Evolutionary conservation across 1,140 invertebrate genomes (phyloP).

Genomic region (Oscheius sp.): DNA sequence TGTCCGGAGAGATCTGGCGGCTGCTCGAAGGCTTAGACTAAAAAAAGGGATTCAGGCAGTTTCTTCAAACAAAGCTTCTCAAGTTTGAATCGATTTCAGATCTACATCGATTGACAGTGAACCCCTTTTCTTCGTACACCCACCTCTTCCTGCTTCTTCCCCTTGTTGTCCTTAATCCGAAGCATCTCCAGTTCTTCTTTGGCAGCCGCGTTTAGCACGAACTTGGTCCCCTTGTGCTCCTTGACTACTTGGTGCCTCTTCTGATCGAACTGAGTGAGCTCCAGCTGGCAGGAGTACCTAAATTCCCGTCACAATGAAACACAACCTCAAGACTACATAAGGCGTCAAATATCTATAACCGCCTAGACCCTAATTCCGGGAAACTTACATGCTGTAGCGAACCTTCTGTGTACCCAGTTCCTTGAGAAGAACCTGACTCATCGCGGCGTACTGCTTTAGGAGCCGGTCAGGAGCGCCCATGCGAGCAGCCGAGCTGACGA

Average conservation of each 20-base stretch:
- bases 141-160: background rate
- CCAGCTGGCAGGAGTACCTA: constrained; percentile 34
- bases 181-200: constrained; percentile 33
- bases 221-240: constrained; percentile 19
- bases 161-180: constrained; percentile 20
- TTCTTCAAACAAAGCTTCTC: no score
- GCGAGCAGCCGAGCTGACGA: background rate
- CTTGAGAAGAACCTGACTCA: constrained; percentile 9
- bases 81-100: no score
- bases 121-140: no score
- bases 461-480: constrained; percentile 12
- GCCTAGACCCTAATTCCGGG: no score
- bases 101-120: no score
- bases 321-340: no score
- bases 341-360: no score
- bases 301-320: no score
- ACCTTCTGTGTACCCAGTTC: constrained; percentile 25
- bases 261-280: constrained; percentile 24
- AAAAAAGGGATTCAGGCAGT: no score
- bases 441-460: background rate
- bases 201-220: constrained; percentile 35
- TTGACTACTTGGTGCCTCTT: constrained; percentile 12
- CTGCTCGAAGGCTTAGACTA: background rate
- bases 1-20: background rate
- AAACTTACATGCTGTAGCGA: constrained; percentile 29